Evolutionary conservation across 2,797 vertebrate species (phyloP), one percentile per base, ranked within the genome.

Genomic region (Botia kubotai): DNA sequence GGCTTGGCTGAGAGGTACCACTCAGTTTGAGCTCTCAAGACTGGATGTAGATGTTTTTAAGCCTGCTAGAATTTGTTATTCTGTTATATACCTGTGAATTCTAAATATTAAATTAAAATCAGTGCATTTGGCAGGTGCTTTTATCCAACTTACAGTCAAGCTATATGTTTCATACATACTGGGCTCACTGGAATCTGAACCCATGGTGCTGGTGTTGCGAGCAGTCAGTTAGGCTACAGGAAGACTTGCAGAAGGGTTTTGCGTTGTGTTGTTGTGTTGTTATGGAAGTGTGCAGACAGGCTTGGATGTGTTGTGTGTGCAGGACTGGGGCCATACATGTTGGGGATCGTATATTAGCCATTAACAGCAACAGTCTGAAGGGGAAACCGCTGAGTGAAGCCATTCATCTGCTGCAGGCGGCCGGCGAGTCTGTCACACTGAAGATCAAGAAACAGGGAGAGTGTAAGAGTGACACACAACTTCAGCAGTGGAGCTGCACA

Each of bases 401-500:
- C 93, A 99, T 99, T 86, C 96, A 97, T 89, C 95, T 99, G 88
- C 92, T 99, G 87, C 98, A 99, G 91, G 97, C 97, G 93, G 97
- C 98, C 1, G 98, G 98, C 84, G 98, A 99, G 89, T 98, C 97
- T 3, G 98, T 99, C 88, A 99, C 96, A 1, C 95, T 99, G 92
- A 99, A 98, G 94, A 99, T 99, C 92, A 99, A 99, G 93, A 99
- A 99, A 84, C 97, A 97, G 88, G 96, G 96, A 87, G 96, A 98
- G 84, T 87, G 97, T 98, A 91, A 91, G 96, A 43, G 39, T 43
- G 33, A 33, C 33, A 3, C 33, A 33, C 3, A 33, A 0, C 1
- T 7, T 43, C 39, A 43, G 39, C 39, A 43, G 39, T 43, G 39
- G 1, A 7, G 33, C 33, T 33, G 3, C 4, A 33, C 33, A 33